Conservation (phyloP, 2,888 invertebrate species). For the Spisula subtruncata region DNA sequence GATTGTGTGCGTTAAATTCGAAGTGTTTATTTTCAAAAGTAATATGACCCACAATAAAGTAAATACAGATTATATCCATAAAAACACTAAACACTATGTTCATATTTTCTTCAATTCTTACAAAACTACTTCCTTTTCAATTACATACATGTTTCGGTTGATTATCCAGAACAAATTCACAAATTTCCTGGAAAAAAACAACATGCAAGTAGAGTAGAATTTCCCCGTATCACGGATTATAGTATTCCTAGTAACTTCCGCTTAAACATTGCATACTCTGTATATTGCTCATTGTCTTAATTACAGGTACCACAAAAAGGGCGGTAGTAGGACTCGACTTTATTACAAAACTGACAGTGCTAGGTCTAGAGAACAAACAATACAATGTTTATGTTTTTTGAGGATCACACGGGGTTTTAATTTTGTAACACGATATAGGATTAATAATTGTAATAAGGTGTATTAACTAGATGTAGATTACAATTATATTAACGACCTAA, state of each 20-base stretch:
- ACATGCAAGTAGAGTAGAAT: not conserved
- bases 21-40: not conserved
- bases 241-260: not conserved
- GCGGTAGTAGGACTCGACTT: not conserved
- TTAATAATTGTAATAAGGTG: not conserved
- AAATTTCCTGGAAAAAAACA: no score
- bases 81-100: not conserved
- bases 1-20: not conserved
- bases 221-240: slow-evolving; percentile 6
- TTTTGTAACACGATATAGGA: not conserved
- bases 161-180: not conserved
- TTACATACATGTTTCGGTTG: not conserved
- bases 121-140: not conserved
- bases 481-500: not conserved
- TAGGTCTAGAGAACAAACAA: not conserved
- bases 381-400: not conserved
- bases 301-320: not conserved
- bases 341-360: slow-evolving; percentile 4
- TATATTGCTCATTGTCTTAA: not conserved
- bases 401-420: not conserved
- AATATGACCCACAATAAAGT: not conserved
- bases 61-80: not conserved
- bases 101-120: not conserved
- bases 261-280: not conserved
- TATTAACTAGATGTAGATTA: not conserved